These are phyloP conservation scores for Pterocles orientalis DNA, from an alignment of 2,113 vertebrate genomes.

Conservation along the genomic window DNA sequence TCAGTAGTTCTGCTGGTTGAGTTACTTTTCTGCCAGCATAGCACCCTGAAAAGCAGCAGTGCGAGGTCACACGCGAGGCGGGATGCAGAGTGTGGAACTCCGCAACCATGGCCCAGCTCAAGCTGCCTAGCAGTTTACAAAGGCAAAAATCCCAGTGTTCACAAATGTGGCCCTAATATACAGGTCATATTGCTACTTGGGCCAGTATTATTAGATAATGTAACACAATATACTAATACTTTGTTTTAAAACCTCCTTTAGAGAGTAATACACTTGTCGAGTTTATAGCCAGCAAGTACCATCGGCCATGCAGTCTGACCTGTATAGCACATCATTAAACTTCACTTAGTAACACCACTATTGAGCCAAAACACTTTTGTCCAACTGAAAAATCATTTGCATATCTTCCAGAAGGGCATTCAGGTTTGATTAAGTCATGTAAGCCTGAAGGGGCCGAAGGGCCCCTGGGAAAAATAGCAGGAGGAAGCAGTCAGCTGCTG, in stretches of 20 bases:
- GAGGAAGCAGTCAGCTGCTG: conserved; percentile 32
- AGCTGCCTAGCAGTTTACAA: neutral
- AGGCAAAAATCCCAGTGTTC: neutral
- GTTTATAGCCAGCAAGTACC: conserved; percentile 18
- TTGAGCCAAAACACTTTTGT: conserved; percentile 60
- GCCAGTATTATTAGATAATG: neutral
- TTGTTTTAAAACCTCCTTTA: neutral
- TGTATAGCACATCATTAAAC: conserved; percentile 63
- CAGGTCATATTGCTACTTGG: neutral
- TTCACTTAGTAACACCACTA: conserved; percentile 55
- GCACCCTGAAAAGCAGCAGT: neutral
- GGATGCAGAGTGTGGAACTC: neutral
- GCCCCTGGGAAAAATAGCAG: conserved; percentile 64
- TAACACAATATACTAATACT: neutral
- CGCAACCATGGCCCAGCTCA: neutral
- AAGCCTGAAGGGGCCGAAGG: conserved; percentile 41
- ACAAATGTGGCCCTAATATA: neutral
- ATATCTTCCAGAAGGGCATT: conserved; percentile 65
- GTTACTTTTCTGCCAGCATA: neutral
- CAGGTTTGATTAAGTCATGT: conserved; percentile 65
- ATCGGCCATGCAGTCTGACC: conserved; percentile 26
- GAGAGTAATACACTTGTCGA: neutral
- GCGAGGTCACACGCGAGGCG: neutral
- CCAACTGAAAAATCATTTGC: conserved; percentile 59
- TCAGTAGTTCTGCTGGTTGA: neutral